Base-by-base conservation (phyloP, 1,140 invertebrate genomes). In the Heliconius hermathena region DNA sequence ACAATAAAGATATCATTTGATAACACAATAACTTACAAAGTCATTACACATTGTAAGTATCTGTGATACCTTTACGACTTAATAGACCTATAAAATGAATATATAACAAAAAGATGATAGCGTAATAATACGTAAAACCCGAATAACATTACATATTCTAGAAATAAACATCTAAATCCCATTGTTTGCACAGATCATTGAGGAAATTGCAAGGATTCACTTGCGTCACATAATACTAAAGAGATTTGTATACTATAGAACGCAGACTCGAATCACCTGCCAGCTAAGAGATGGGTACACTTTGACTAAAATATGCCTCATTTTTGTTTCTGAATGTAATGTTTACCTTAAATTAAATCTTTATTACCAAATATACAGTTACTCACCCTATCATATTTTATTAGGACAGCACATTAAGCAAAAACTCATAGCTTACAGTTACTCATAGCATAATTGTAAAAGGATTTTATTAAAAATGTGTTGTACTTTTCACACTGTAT, bases 181-280 rank as follows among this genome's bases (percentile, higher is more conserved):
- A 52, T 49, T 78, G 76, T 78, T 78, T 78, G 74, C 70, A 74
- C 41, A 78, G 73, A 78, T 77, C 38, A 78, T 81, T 78, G 77
- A 78, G 77, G 80, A 81, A 81, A 83, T 84, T 84, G 73, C 73
- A 79, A 73, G 81, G 78, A 80, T 83, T 80, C 81, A 71, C 70
- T 80, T 83, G 73, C 81, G 81, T 83, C 78, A 80, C 71, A 77
- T 77, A 76, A 46, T 76, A 74, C 81, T 82, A 83, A 83, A 80
- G 74, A 79, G 81, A 76, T 83, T 83, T 83, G 75, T 74, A 49
- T 22, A 46, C 16, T 16, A 46, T 46, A 46, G 41, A 46, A 46
- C 41, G 26, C 72, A 29, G 13, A 60, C 11, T 29, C 1, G 60
- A 66, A 66, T 66, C 26, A 66, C 60, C 22, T 66, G 60, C 26